Percentiles rank a stretch among this genome's conserved stretches.
phyloP scores from a whole-genome alignment of 2,888 invertebrate genomes.

The Watsonalla cultraria region DNA sequence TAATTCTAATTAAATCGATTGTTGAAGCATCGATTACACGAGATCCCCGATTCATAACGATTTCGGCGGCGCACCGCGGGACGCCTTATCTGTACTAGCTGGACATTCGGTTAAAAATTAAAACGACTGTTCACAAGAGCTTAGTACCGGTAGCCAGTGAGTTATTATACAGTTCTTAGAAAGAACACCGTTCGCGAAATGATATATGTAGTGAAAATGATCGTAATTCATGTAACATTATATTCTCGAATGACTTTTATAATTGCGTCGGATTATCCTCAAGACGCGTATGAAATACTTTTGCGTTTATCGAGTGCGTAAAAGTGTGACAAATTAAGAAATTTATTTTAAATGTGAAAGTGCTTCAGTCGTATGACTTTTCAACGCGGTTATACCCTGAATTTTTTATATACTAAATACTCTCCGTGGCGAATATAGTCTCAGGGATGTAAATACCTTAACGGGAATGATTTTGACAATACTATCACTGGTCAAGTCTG shows the following conservation, averaged over 20 bases:
- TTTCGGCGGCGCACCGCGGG: slow-evolving; percentile 61
- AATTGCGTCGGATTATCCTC: background rate
- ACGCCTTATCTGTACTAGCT: slow-evolving; percentile 17
- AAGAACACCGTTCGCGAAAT: slow-evolving; percentile 14
- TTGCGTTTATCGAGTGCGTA: background rate
- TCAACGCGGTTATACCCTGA: too few species aligned
- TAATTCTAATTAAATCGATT: slow-evolving; percentile 74
- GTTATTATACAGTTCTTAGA: slow-evolving; percentile 38
- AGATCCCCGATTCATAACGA: slow-evolving; percentile 47
- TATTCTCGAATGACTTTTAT: background rate
- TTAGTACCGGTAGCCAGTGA: slow-evolving; percentile 56
- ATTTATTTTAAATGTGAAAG: too few species aligned
- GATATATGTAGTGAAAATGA: slow-evolving; percentile 18
- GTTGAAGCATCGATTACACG: slow-evolving; percentile 70
- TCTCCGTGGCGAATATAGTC: too few species aligned
- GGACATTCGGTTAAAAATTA: slow-evolving; percentile 21
- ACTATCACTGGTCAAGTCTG: too few species aligned
- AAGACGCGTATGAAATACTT: background rate
- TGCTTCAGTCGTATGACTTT: too few species aligned
- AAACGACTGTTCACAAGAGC: slow-evolving; percentile 18
- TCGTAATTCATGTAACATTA: slow-evolving; percentile 3
- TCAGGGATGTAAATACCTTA: too few species aligned
- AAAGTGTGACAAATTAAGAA: background rate
- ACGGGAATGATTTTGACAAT: too few species aligned
- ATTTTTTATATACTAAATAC: too few species aligned